Base-by-base conservation (phyloP, 2,113 vertebrate species). In the Heloderma charlesbogerti region DNA sequence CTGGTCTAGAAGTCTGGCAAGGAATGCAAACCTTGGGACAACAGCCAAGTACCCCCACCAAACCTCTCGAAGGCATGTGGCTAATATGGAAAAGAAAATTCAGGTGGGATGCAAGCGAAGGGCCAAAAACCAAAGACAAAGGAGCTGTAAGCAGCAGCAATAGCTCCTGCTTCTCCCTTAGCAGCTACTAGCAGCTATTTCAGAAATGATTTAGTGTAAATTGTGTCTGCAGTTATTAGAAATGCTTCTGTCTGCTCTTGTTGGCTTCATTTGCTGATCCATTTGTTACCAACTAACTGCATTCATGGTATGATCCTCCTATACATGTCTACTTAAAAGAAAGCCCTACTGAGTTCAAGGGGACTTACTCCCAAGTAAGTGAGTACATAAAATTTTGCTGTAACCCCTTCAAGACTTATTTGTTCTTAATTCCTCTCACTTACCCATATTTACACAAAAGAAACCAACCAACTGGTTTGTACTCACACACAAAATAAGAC, bases 401-500 rank as follows among this genome's bases (percentile, higher is more conserved):
- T 0, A 4, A 54, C 16, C 81, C 74, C 71, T 89, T 1, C 0
- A 0, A 0, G 79, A 60, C 43, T 34, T 87, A 74, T 31, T 29
- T 88, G 4, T 18, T 81, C 4, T 57, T 54, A 12, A 54, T 54
- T 81, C 63, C 51, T 0, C 48, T 66, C 37, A 75, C 69, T 92
- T 88, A 92, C 69, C 87, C 78, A 79, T 54, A 89, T 0, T 1
- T 54, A 93, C 74, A 92, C 91, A 92, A 82, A 69, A 86, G 57
- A 91, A 60, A 91, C 89, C 72, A 67, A 80, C 54, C 80, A 90
- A 72, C 87, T 90, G 2, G 60, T 81, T 71, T n/a, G 80, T 80
- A 94, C 91, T 93, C 92, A 79, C 78, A 94, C 67, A 92, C 51
- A 95, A 88, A n/a, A 3, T 20, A 57, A 22, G 31, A 60, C 18